phyloP scores from a whole-genome alignment of 2,797 vertebrate species.

The Fundulus diaphanus region DNA sequence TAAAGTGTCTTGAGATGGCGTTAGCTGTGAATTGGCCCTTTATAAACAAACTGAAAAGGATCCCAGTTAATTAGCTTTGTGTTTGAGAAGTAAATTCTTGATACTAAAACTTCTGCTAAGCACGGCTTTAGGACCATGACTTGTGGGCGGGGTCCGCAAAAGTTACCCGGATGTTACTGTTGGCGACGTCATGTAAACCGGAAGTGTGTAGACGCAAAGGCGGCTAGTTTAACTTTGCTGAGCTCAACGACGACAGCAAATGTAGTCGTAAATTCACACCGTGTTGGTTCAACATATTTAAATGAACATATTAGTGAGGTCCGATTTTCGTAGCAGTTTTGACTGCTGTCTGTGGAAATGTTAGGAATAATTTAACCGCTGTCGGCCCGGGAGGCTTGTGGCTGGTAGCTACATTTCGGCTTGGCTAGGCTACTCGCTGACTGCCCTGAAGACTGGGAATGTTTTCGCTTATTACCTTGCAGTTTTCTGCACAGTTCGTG shows the following conservation, averaged over 20 bases:
- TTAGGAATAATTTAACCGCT: not conserved
- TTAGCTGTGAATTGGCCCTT: too few relatives aligned
- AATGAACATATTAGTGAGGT: not conserved
- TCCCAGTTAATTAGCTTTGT: too few relatives aligned
- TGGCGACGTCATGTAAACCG: constrained; percentile 61
- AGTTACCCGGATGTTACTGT: constrained; percentile 50
- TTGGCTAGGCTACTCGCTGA: constrained; percentile 15
- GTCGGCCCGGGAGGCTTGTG: not conserved
- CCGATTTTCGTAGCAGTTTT: rapidly evolving
- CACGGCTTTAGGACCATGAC: not conserved
- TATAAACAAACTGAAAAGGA: too few relatives aligned
- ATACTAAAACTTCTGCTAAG: too few relatives aligned
- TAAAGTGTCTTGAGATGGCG: too few relatives aligned
- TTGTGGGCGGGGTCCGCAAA: constrained; percentile 12
- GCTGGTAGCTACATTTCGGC: constrained; percentile 18
- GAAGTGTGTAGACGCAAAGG: constrained; percentile 59
- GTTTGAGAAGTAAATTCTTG: too few relatives aligned
- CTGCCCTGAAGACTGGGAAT: not conserved
- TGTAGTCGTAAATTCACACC: not conserved
- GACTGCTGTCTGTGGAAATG: not conserved
- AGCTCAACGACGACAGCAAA: constrained; percentile 40
- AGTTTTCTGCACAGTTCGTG: not conserved
- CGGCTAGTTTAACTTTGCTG: constrained; percentile 71
- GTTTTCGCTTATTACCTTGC: not conserved
- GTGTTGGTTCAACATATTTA: not conserved